Evolutionary conservation across 2,113 vertebrate genomes (phyloP).

Genomic region (Sander vitreus): DNA sequence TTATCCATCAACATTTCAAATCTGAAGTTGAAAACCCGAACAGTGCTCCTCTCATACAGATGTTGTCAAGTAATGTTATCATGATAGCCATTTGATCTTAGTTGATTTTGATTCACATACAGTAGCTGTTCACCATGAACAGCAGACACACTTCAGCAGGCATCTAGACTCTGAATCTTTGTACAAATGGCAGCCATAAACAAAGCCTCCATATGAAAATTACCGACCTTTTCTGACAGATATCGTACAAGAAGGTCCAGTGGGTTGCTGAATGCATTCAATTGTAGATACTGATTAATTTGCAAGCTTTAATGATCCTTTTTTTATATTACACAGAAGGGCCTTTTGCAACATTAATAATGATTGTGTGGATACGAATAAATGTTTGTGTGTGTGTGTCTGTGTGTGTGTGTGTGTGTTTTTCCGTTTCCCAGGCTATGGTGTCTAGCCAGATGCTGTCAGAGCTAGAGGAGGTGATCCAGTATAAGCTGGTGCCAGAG

Average conservation of each 20-base stretch:
- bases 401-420: slow-evolving; percentile 27
- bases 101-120: neutral
- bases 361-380: neutral
- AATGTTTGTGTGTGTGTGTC: slow-evolving; percentile 15
- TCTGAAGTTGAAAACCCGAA: neutral
- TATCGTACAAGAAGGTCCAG: neutral
- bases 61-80: slow-evolving; percentile 1
- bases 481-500: slow-evolving; percentile 98
- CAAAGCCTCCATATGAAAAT: neutral
- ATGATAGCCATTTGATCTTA: slow-evolving; percentile 4
- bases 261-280: neutral
- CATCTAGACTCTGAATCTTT: neutral
- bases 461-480: slow-evolving; percentile 98
- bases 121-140: neutral
- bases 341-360: neutral
- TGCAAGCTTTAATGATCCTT: neutral
- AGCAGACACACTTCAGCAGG: neutral
- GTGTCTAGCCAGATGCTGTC: slow-evolving; percentile 99
- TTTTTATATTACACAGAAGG: neutral
- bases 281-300: neutral
- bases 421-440: slow-evolving; percentile 89
- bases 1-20: slow-evolving; percentile 23
- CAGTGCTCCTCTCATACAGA: slow-evolving; percentile 25
- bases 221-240: slow-evolving; percentile 7
- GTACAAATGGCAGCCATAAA: neutral